Conservation (phyloP, 1,140 invertebrate species). For the Lordiphosa clarofinis region DNA sequence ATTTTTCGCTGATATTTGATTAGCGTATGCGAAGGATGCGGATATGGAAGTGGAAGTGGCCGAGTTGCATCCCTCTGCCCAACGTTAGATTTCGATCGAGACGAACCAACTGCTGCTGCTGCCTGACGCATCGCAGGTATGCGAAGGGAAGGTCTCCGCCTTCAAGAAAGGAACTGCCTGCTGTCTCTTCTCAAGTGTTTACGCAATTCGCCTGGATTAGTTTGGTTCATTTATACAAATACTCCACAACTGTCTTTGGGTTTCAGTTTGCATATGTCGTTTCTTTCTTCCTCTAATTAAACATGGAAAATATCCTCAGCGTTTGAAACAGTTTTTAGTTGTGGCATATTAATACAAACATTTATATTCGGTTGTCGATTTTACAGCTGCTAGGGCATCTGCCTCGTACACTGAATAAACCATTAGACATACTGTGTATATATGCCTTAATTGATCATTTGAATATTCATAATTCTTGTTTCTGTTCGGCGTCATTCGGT, state of each 20-base stretch:
- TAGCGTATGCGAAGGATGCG: slow-evolving; percentile 8
- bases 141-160: slow-evolving; percentile 4
- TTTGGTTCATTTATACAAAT: slow-evolving; percentile 10
- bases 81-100: slow-evolving; percentile 17
- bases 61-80: slow-evolving; percentile 5
- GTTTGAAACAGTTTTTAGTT: slow-evolving; percentile 14
- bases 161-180: slow-evolving; percentile 5
- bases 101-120: slow-evolving; percentile 4
- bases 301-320: slow-evolving; percentile 7
- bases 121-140: neutral
- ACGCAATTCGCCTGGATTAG: slow-evolving; percentile 17
- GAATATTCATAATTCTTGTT: neutral
- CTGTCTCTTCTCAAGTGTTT: slow-evolving; percentile 14
- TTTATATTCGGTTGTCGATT: neutral
- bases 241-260: slow-evolving; percentile 1
- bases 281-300: slow-evolving; percentile 13
- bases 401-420: slow-evolving; percentile 3
- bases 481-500: neutral
- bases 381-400: slow-evolving; percentile 7
- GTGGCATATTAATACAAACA: neutral
- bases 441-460: too few species aligned
- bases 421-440: neutral
- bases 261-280: slow-evolving; percentile 18
- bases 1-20: slow-evolving; percentile 10
- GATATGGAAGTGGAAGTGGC: slow-evolving; percentile 15